Conservation (phyloP, 2,888 invertebrate species). For the Argyra leucocephala region DNA sequence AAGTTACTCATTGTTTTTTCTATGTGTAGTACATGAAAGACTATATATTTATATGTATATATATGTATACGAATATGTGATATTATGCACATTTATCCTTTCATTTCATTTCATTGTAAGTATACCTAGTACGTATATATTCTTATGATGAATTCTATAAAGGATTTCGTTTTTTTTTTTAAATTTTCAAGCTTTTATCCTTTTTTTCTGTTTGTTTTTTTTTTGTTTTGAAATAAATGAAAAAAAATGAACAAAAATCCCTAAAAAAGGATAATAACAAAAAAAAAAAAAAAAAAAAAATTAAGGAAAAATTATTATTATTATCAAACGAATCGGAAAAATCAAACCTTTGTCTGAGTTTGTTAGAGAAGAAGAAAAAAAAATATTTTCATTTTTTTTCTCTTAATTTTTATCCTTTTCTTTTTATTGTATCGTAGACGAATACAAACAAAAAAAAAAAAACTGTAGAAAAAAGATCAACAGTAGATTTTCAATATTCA, state of each 20-base stretch:
- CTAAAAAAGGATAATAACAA: background rate
- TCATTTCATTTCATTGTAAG: background rate
- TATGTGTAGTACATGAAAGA: no score
- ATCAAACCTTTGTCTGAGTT: background rate
- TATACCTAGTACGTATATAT: no score
- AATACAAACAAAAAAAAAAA: no score
- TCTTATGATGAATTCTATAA: no score
- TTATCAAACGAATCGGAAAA: slow-evolving; percentile 1
- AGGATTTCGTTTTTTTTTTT: no score
- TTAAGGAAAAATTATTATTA: background rate
- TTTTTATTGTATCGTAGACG: no score
- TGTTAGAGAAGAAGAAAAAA: no score
- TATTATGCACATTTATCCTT: background rate
- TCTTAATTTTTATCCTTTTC: background rate
- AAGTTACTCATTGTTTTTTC: background rate
- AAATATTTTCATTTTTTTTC: background rate
- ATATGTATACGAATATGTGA: background rate
- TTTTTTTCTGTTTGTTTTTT: background rate
- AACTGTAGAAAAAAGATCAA: no score
- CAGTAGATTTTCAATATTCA: no score
- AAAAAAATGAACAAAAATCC: background rate
- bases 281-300: background rate
- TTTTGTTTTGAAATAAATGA: background rate
- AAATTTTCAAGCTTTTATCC: no score
- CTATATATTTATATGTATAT: no score